Evolutionary conservation across 2,797 vertebrate species (phyloP).

Genomic region (Parauchenoglanis punctatus): DNA sequence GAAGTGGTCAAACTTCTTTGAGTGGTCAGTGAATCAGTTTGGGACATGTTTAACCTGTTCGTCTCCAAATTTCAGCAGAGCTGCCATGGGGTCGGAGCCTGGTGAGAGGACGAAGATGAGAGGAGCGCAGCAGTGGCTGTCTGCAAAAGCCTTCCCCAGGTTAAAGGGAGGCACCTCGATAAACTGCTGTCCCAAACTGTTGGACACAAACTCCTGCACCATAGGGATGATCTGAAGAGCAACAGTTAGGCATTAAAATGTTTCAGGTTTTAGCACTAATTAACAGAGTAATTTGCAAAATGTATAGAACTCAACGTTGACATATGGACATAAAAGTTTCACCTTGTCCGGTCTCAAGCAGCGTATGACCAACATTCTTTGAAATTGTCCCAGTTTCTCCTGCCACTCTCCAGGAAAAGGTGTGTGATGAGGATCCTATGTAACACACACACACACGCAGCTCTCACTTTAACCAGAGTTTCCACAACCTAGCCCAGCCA

Average conservation of each 20-base stretch:
- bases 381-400: conserved; percentile 76
- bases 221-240: conserved; percentile 80
- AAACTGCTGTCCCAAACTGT: conserved; percentile 78
- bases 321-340: conserved; percentile 23
- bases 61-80: conserved; percentile 86
- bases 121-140: conserved; percentile 84
- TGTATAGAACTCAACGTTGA: not conserved
- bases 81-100: conserved; percentile 85
- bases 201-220: conserved; percentile 84
- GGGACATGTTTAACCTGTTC: conserved; percentile 75
- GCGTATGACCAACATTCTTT: conserved; percentile 85
- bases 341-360: conserved; percentile 88
- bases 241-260: not conserved
- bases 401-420: conserved; percentile 80
- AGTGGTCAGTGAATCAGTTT: not conserved
- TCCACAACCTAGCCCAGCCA: not conserved
- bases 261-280: not conserved
- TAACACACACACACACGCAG: conserved; percentile 20
- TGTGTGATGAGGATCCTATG: conserved; percentile 79
- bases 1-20: not conserved
- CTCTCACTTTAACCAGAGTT: not conserved
- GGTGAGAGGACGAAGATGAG: conserved; percentile 89
- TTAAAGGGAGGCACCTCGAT: conserved; percentile 89
- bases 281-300: not conserved
- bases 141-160: conserved; percentile 80